Percentiles rank a stretch among this genome's conserved stretches.
Evolutionary conservation across 2,888 invertebrate species (phyloP).

Genomic region (Brenthis ino): DNA sequence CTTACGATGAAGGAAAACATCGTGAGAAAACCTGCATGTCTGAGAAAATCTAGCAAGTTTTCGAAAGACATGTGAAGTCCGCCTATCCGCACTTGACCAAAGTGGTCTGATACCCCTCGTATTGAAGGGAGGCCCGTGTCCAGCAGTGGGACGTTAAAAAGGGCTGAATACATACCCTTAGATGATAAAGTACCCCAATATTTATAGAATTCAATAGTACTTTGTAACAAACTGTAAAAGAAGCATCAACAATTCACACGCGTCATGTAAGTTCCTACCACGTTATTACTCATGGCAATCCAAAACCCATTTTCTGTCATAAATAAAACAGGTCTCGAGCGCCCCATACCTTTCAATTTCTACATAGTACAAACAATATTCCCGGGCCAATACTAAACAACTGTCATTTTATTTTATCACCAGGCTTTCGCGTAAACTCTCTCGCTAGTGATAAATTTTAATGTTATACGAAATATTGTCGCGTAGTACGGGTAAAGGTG

Average conservation of each 20-base stretch:
- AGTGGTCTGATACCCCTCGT: no score
- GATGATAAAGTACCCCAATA: not conserved
- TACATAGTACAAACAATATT: slow-evolving; percentile 68
- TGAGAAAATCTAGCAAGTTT: no score
- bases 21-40: no score
- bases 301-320: slow-evolving; percentile 75
- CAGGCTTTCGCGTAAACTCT: slow-evolving; percentile 74
- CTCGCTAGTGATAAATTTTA: slow-evolving; percentile 78
- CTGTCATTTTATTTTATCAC: slow-evolving; percentile 82
- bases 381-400: slow-evolving; percentile 79
- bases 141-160: no score
- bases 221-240: slow-evolving; percentile 22
- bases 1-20: no score
- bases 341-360: slow-evolving; percentile 81
- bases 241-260: slow-evolving; percentile 38
- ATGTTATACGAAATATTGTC: slow-evolving; percentile 77
- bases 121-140: no score
- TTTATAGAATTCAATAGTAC: slow-evolving; percentile 7
- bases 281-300: slow-evolving; percentile 67
- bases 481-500: slow-evolving; percentile 47
- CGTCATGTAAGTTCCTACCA: slow-evolving; percentile 41
- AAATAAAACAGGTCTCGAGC: slow-evolving; percentile 76
- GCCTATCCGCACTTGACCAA: no score
- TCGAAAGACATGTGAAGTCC: no score
- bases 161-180: no score